These are phyloP conservation scores for Leptocoma aspasia DNA, from an alignment of 2,113 vertebrate species.

Conservation along the genomic window DNA sequence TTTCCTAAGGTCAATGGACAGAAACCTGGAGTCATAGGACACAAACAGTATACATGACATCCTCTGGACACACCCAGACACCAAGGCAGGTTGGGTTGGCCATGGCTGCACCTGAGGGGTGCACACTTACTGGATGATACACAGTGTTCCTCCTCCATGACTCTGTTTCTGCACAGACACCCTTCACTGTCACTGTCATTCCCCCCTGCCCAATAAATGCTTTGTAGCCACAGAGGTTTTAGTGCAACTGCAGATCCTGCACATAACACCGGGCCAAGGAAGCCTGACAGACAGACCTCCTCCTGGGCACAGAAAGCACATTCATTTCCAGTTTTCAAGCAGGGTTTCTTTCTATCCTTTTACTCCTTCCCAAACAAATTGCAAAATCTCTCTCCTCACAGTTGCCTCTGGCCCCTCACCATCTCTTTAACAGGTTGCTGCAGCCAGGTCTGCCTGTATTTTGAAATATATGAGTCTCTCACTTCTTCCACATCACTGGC, in stretches of 20 bases:
- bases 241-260: not conserved
- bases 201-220: accelerated
- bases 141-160: not conserved
- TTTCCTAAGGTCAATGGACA: accelerated
- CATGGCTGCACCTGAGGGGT: not conserved
- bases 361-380: not conserved
- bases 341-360: not conserved
- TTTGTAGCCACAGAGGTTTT: not conserved
- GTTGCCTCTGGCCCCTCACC: accelerated
- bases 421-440: not conserved
- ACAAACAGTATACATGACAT: accelerated
- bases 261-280: accelerated
- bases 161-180: not conserved
- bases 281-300: not conserved
- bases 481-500: not conserved
- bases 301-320: not conserved
- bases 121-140: too few relatives aligned
- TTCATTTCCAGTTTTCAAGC: not conserved
- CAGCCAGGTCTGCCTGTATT: not conserved
- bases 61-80: not conserved
- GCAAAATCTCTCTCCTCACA: not conserved
- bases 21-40: accelerated
- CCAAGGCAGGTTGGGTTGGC: not conserved
- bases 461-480: not conserved
- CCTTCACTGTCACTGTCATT: accelerated